Conservation (phyloP, 1,140 invertebrate genomes). For the Pseudomyrmex sp. region DNA sequence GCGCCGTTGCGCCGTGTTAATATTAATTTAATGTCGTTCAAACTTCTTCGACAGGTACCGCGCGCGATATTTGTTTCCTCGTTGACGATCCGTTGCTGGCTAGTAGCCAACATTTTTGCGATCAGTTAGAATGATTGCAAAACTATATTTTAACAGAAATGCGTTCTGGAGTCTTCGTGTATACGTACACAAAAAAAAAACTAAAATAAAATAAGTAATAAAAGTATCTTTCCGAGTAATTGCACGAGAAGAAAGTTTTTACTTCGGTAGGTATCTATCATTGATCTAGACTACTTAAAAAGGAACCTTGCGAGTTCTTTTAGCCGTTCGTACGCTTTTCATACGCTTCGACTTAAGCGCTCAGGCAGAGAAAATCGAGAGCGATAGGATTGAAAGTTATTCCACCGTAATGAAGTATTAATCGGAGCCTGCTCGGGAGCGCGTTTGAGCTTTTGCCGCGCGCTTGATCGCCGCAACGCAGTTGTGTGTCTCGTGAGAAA, state of each 20-base stretch:
- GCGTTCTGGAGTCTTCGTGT: not conserved
- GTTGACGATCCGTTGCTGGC: not conserved
- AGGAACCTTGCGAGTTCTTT: not conserved
- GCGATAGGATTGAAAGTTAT: constrained; percentile 35
- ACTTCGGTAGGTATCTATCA: not conserved
- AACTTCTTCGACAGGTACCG: not conserved
- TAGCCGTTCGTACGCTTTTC: not conserved
- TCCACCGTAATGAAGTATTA: constrained; percentile 25
- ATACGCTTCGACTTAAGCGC: constrained; percentile 30
- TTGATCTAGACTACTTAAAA: constrained; percentile 23
- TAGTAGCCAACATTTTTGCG: too few species aligned
- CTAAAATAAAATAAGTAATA: not conserved
- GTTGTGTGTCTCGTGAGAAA: constrained; percentile 19
- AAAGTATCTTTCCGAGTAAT: too few species aligned
- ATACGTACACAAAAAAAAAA: not conserved
- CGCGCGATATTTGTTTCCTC: not conserved
- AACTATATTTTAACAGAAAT: not conserved
- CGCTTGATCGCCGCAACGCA: constrained; percentile 20
- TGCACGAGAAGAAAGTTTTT: not conserved
- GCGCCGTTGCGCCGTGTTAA: not conserved
- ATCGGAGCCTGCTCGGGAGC: constrained; percentile 31
- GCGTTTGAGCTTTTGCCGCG: constrained; percentile 8
- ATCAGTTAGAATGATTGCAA: not conserved
- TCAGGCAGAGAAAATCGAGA: constrained; percentile 21
- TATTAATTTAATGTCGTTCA: constrained; percentile 36